Base-by-base conservation (phyloP, 2,113 vertebrate genomes). In the Coptodon bakossiorum region DNA sequence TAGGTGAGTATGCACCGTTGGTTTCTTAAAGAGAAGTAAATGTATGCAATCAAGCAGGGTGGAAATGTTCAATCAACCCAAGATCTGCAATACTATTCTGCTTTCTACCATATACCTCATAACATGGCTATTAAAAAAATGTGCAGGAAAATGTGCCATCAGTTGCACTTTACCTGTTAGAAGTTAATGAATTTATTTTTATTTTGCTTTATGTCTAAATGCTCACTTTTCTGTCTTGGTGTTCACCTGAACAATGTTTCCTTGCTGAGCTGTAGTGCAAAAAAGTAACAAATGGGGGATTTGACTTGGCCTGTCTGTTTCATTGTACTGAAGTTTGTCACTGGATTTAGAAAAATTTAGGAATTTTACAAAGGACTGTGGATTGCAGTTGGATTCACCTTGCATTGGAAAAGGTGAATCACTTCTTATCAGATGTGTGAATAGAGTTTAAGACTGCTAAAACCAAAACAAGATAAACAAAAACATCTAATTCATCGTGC, bases 21-120 rank as follows among this genome's bases (percentile, higher is more conserved):
- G 13, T 38, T 88, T 61, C 81, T 38, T 56, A 89, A 89, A 82
- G 54, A 84, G 59, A 45, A 79, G 80, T n/a, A 71, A 24, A 54
- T 79, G 48, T 38, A 50, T 57, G 27, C 12, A 79, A 73, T 89
- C 40, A 83, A 88, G 54, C 66, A 52, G 3, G 38, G 40, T 80
- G 80, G 82, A 83, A 84, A 86, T 83, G 53, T 13, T 61, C 43
- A 7, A 83, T 81, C 24, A 84, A 17, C 38, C 27, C 24, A 48
- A 56, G 40, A 63, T 36, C 27, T 24, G 73, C 43, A 53, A 31
- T 76, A 48, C 48, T 31, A 31, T 27, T 80, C 5, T 80, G 48
- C 59, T 27, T 40, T 36, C 29, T 24, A 59, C 3, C 54, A 27
- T 7, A 45, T 45, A 61, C 2, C 9, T 31, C 36, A 52, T 0